Percentiles rank a stretch among this genome's conserved stretches.
These are phyloP conservation scores for Pharmacophagus antenor DNA, from an alignment of 2,888 invertebrate genomes.

Conservation along the genomic window DNA sequence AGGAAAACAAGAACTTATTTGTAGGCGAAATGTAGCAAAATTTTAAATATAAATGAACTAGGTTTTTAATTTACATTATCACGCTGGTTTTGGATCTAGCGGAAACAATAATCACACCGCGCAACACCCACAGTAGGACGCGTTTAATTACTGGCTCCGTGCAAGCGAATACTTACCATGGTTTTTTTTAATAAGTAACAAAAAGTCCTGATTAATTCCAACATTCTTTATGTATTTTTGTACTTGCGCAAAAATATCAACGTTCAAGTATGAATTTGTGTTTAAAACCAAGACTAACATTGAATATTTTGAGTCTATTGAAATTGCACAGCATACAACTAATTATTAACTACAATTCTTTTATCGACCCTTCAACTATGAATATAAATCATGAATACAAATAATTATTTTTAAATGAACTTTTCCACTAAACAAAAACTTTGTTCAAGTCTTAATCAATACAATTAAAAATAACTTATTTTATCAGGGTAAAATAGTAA, in stretches of 20 bases:
- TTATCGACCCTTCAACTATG: no score
- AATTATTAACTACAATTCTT: no score
- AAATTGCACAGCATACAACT: no score
- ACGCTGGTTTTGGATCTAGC: slow-evolving; percentile 26
- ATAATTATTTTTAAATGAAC: no score
- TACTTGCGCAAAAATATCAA: background rate
- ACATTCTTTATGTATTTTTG: background rate
- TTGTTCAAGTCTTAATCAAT: no score
- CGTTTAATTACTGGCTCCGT: slow-evolving; percentile 27
- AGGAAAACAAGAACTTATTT: background rate
- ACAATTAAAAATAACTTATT: no score
- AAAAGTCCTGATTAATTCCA: slow-evolving; percentile 22
- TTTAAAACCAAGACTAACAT: background rate
- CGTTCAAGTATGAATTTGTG: background rate
- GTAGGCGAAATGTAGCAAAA: background rate
- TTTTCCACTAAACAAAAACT: no score
- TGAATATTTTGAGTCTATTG: no score
- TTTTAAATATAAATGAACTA: slow-evolving; percentile 17
- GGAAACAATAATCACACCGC: slow-evolving; percentile 28
- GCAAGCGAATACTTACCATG: slow-evolving; percentile 12
- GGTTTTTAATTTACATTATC: slow-evolving; percentile 28
- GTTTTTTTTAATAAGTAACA: slow-evolving; percentile 21
- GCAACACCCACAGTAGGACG: slow-evolving; percentile 26
- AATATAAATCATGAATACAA: no score
- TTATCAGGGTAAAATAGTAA: no score